Base-by-base conservation (phyloP, 30 jellyfish, hydroid and myxozoan genomes). In the Aurelia aurita region DNA sequence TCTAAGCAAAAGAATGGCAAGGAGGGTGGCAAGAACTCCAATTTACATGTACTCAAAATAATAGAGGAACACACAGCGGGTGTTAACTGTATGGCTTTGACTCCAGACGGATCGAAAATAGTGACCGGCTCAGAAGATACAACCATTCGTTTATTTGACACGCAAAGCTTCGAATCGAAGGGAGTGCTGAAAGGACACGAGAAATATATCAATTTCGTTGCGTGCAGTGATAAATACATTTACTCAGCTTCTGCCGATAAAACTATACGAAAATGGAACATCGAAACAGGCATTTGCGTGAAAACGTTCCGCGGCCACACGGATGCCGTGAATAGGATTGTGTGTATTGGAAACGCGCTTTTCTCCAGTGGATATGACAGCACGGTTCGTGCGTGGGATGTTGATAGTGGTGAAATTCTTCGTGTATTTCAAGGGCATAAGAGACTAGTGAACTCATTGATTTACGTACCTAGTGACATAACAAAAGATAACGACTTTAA, bases 161-260 rank as follows among this genome's bases (percentile, higher is more conserved):
- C 69, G 16, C 91, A 74, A 18, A 35, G 73, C 10, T 91, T 82
- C 47, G 94, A 88, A 72, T 58, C 81, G 5, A 89, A 68, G 19
- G 73, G 98, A 19, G 97, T 89, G 26, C 73, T 93, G 45, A 87
- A 74, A 54, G 98, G 98, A 35, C 98, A 93, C 70, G 96, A 88
- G 74, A 49, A 60, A 54, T 93, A 93, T 73, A 93, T 93, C 21
- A 93, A 88, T 85, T 58, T n/a, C 35, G 83, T 93, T 29, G 96
- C 79, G 22, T 74, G 95, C 83, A 87, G 83, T 49, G 96, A 93
- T 39, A 81, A 70, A 27, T 88, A 87, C 80, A 77, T 84, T 18
- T 93, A 80, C 68, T 89, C 98, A 11, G 98, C 98, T 15, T 82
- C 96, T 16, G 98, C 98, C 4, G 98, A 93, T 62, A 82, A 84